phyloP scores from a whole-genome alignment of 1,140 invertebrate species.

The Drosophila repleta region DNA sequence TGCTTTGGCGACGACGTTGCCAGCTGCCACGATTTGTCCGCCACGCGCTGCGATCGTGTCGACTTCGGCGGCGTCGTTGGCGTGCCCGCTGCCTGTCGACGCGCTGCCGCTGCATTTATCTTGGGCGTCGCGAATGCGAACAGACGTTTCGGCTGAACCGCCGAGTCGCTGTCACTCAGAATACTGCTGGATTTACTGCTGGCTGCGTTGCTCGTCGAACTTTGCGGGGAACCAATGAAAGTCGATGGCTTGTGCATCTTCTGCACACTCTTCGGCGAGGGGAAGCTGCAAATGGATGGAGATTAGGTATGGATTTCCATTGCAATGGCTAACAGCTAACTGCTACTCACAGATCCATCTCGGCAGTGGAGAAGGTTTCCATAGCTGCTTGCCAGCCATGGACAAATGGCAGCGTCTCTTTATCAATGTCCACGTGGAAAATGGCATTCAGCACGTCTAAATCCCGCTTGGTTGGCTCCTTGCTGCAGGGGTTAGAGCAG shows the following conservation, averaged over 20 bases:
- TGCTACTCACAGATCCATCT: conserved; percentile 85
- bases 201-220: neutral
- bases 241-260: conserved; percentile 35
- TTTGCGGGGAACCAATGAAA: neutral
- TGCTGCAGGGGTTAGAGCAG: conserved; percentile 83
- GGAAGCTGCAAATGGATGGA: conserved; percentile 37
- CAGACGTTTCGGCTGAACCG: conserved; percentile 32
- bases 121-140: conserved; percentile 40
- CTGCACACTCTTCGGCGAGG: conserved; percentile 49
- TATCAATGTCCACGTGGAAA: conserved; percentile 84
- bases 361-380: conserved; percentile 84
- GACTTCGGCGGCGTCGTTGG: conserved; percentile 31
- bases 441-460: conserved; percentile 89
- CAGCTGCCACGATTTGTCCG: neutral
- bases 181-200: conserved; percentile 14
- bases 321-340: neutral
- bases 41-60: neutral
- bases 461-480: conserved; percentile 88
- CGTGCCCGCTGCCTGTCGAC: neutral
- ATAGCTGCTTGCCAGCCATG: conserved; percentile 88
- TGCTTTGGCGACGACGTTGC: conserved; percentile 1
- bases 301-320: neutral
- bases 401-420: conserved; percentile 87
- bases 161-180: neutral
- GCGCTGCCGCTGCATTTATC: conserved; percentile 3